Percentiles rank a stretch among this genome's conserved stretches.
phyloP scores from a whole-genome alignment of 2,797 vertebrate species.

The Margarornis squamiger region DNA sequence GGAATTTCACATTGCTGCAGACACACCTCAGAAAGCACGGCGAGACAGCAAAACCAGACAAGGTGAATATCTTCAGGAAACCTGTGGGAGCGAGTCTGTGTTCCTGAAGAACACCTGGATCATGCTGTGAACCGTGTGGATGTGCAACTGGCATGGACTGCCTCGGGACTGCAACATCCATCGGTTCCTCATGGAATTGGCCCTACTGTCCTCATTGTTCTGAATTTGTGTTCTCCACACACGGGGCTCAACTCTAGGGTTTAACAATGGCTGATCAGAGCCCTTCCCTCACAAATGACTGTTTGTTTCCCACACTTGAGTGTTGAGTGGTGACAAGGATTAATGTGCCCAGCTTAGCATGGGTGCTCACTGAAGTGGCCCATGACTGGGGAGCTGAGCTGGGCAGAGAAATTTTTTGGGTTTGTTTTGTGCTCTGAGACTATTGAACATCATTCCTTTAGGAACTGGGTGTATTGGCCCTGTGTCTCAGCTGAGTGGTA shows the following conservation, averaged over 20 bases:
- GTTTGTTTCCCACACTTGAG: not conserved
- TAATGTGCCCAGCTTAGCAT: not conserved
- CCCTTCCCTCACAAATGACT: not conserved
- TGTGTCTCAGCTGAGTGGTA: accelerated
- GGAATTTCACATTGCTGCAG: not conserved
- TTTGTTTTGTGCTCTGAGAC: not conserved
- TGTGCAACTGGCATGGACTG: not conserved
- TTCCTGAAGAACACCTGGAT: not conserved
- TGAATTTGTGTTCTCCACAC: accelerated
- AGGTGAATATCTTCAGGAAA: not conserved
- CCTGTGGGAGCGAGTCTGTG: not conserved
- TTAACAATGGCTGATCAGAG: not conserved
- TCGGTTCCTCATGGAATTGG: accelerated
- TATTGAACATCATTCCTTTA: not conserved
- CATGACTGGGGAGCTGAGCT: not conserved
- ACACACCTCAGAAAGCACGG: not conserved
- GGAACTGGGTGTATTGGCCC: not conserved
- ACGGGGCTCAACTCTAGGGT: not conserved
- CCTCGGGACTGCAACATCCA: not conserved
- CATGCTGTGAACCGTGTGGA: accelerated
- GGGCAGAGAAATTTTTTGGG: not conserved
- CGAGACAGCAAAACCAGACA: not conserved
- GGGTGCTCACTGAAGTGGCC: not conserved
- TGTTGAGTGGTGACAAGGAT: not conserved
- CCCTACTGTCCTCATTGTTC: not conserved